Percentiles rank a stretch among this genome's conserved stretches.
Evolutionary conservation across 2,113 vertebrate genomes (phyloP).

Genomic region (Scortum barcoo): DNA sequence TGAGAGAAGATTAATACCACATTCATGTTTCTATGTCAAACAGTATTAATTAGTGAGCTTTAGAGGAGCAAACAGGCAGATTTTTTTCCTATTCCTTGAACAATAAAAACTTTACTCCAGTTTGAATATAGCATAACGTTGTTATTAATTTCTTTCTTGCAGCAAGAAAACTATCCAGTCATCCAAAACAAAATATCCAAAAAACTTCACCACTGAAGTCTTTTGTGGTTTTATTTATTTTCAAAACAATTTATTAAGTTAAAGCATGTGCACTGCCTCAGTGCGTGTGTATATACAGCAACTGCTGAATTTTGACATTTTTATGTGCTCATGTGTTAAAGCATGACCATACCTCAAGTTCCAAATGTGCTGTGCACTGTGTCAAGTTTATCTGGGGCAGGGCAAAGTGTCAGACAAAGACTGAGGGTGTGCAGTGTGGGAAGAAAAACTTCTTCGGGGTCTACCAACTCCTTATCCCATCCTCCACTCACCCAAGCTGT

Average conservation of each 20-base stretch:
- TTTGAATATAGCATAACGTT: not conserved
- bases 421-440: slow-evolving; percentile 21
- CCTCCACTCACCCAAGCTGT: slow-evolving; percentile 63
- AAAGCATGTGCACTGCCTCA: not conserved
- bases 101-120: too few species aligned
- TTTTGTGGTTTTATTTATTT: not conserved
- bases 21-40: too few species aligned
- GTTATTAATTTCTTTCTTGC: not conserved
- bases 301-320: not conserved
- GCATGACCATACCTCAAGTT: not conserved
- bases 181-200: too few species aligned
- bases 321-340: not conserved
- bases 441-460: slow-evolving; percentile 18
- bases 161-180: not conserved
- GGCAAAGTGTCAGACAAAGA: slow-evolving; percentile 34
- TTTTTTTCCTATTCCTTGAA: too few species aligned
- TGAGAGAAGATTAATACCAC: not conserved
- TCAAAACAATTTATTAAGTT: not conserved
- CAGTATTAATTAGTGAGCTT: too few species aligned
- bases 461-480: slow-evolving; percentile 52
- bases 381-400: slow-evolving; percentile 26
- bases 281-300: not conserved
- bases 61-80: too few species aligned
- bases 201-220: too few species aligned
- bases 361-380: slow-evolving; percentile 12